Base-by-base conservation (phyloP, 2,797 vertebrate species). In the Lepilemur septentrionalis region DNA sequence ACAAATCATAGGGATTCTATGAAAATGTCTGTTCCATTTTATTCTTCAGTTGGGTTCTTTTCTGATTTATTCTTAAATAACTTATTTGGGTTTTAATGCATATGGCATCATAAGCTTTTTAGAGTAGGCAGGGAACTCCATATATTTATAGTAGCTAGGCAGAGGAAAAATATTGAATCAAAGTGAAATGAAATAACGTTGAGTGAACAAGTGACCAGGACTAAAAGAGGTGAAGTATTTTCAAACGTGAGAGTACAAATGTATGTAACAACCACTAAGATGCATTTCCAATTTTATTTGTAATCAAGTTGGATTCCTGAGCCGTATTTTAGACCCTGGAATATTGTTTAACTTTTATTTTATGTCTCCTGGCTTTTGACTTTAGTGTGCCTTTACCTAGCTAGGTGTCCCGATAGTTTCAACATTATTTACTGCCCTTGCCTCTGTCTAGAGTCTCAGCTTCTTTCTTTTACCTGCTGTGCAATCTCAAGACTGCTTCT, bases 41-140 rank as follows among this genome's bases (percentile, higher is more conserved):
- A 38, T 96, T 83, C n/a, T 95, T 95, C 72, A 20, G 4, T 88
- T 91, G 38, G 17, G 7, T 86, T 70, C 18, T 76, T 84, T 86
- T 89, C 35, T 89, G 52, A 73, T 55, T 91, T 84, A 55, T 50
- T 50, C 59, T 91, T 82, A 73, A 84, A 73, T 61, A 80, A 61
- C 43, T 69, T 82, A 63, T 70, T 38, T 89, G 43, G 83, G 30
- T 85, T 94, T 93, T 92, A 96, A 91, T 93, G 63, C 61, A 2
- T 55, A 63, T 52, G 41, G 17, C 35, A 63, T 87, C 65, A 63
- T 89, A 59, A 93, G 50, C 72, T 63, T 69, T 81, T 84, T 65
- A 96, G 43, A 75, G 11, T 69, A 79, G 61, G 23, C 57, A 43
- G 11, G 61, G 25, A 87, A 63, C n/a, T 67, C 55, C 85, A 4